phyloP scores from a whole-genome alignment of 2,888 invertebrate species.

The Brenthis ino region DNA sequence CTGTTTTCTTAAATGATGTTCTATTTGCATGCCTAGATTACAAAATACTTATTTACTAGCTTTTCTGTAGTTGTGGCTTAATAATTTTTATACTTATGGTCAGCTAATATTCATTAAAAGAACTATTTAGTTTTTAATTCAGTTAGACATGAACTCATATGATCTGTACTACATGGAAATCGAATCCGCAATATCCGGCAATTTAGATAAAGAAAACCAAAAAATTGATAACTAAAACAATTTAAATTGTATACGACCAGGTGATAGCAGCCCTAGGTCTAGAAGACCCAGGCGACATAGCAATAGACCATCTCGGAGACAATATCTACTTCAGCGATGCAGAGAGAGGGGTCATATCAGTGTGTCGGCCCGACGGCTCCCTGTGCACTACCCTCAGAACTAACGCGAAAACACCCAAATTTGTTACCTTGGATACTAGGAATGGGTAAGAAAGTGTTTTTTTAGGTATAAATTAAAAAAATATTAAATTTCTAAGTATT shows the following conservation, averaged over 20 bases:
- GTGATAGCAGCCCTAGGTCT: conserved; percentile 85
- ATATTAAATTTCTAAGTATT: neutral
- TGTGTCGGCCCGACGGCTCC: conserved; percentile 86
- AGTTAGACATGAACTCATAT: too few species aligned
- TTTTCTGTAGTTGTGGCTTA: too few species aligned
- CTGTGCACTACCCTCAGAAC: conserved; percentile 85
- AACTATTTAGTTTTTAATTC: too few species aligned
- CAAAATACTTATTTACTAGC: too few species aligned
- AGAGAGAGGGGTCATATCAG: conserved; percentile 86
- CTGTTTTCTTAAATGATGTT: too few species aligned
- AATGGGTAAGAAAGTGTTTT: conserved; percentile 76
- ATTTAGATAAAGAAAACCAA: too few species aligned
- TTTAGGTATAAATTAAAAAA: neutral
- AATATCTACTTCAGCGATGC: conserved; percentile 93
- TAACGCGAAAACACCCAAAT: conserved; percentile 84
- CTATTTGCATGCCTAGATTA: too few species aligned
- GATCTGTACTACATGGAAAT: too few species aligned
- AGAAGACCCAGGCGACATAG: conserved; percentile 88
- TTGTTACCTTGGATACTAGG: conserved; percentile 86
- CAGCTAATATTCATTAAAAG: too few species aligned
- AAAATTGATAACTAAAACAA: too few species aligned
- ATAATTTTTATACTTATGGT: too few species aligned
- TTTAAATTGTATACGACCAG: conserved; percentile 48
- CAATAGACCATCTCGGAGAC: conserved; percentile 89
- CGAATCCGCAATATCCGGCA: neutral